Conservation (phyloP, 1,140 invertebrate genomes). For the Galendromus occidentalis region DNA sequence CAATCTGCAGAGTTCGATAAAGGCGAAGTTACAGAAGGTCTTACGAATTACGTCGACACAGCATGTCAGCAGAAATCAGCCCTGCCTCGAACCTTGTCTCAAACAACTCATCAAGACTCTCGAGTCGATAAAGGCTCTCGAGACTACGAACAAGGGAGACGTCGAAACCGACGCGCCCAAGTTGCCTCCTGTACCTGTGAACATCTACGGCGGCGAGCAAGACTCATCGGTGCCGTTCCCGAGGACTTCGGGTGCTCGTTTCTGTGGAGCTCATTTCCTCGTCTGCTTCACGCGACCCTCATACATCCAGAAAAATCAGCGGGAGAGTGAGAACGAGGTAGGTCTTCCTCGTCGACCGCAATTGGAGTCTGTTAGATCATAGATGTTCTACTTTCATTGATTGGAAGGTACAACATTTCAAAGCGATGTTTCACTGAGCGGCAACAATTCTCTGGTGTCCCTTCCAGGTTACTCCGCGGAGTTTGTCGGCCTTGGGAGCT, state of each 20-base stretch:
- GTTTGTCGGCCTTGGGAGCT: constrained; percentile 49
- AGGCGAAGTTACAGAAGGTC: constrained; percentile 36
- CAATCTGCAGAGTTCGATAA: constrained; percentile 37
- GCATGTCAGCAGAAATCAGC: constrained; percentile 49
- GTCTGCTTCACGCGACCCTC: constrained; percentile 11
- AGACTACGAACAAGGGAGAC: background rate
- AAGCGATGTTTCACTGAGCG: background rate
- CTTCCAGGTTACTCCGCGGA: constrained; percentile 42
- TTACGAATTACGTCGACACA: constrained; percentile 49
- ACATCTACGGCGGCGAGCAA: constrained; percentile 26
- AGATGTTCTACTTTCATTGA: too few relatives aligned
- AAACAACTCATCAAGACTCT: constrained; percentile 46
- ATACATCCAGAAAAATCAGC: background rate
- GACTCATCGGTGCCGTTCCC: constrained; percentile 74
- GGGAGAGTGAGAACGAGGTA: background rate
- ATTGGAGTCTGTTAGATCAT: too few relatives aligned
- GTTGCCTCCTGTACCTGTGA: constrained; percentile 15
- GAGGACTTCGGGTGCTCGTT: constrained; percentile 72
- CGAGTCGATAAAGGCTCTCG: constrained; percentile 33
- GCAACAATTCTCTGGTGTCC: background rate
- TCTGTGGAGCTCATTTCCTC: constrained; percentile 46
- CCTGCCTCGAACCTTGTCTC: constrained; percentile 57
- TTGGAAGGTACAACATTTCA: too few relatives aligned
- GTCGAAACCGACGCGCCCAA: background rate
- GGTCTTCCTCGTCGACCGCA: too few relatives aligned